Evolutionary conservation across 2,797 vertebrate genomes (phyloP), one percentile per base, ranked within the genome.

Genomic region (Onychomys torridus): DNA sequence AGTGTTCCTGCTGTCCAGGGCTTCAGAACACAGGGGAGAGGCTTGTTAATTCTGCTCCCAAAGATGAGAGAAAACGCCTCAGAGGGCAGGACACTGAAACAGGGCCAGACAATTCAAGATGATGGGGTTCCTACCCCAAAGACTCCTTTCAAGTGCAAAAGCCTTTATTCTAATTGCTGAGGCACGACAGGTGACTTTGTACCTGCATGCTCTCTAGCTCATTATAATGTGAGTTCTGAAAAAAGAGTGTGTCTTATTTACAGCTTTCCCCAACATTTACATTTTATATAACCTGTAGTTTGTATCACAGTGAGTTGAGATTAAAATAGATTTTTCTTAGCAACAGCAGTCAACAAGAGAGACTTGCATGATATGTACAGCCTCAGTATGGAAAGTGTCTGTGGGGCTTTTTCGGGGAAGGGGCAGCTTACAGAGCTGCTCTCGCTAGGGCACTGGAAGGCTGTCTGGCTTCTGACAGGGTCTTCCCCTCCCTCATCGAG

Each of bases 331-430:
- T 23, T 69, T 92, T 81, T 86, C 92, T 96, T 52, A 83, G 85
- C 88, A 87, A 10, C 67, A 32, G 77, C 75, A 65, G 86, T 37
- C 29, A 17, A 4, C 23, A 43, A 90, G 92, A 95, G 76, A 43
- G 52, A 59, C 52, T 91, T 89, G 40, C 37, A 5, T 81, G 63
- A 94, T 61, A 6, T 19, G 55, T 37, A 67, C 9, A 25, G 71
- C 93, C 82, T 75, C 82, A 79, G 82, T 59, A 32, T 86, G 90
- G 77, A 95, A 93, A 95, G 95, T 84, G 88, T 94, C 93, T 97
- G 92, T 86, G 89, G 88, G 83, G 87, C 57, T 87, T 94, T 97
- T 89, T 93, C n/a, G 29, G 61, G 92, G 77, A 65, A 89, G 81
- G 49, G 69, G 17, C 81, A 79, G 73, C 57, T 3, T 23, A 84